A percentile compares a stretch with the other conserved stretches of the same genome.
Conservation (phyloP, 1,140 invertebrate species). For the Alviniconcha marisindica region DNA sequence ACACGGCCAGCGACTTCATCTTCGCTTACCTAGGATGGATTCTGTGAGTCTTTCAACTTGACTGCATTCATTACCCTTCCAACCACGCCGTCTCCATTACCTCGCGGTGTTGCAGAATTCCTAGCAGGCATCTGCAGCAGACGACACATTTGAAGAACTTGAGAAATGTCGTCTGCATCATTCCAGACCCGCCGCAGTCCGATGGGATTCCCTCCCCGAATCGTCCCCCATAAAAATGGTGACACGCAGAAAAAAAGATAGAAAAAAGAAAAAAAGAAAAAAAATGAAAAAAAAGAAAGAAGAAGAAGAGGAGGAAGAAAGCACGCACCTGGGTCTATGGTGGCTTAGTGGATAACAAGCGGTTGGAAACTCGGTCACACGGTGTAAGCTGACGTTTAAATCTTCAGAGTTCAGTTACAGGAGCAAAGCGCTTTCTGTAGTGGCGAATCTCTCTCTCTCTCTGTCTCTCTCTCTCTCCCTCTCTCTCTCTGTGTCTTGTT, state of each 20-base stretch:
- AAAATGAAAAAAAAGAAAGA: neutral
- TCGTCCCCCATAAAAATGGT: constrained; percentile 19
- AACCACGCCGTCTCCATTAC: constrained; percentile 7
- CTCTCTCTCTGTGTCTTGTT: no score
- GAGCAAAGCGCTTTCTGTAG: no score
- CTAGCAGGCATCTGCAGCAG: constrained; percentile 25
- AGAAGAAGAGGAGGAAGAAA: neutral
- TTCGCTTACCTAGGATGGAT: constrained; percentile 3
- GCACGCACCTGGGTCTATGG: neutral
- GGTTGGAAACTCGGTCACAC: no score
- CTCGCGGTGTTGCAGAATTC: constrained; percentile 11
- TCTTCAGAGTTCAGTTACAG: no score
- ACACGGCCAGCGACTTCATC: neutral
- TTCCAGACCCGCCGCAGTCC: constrained; percentile 26
- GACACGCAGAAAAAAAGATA: constrained; percentile 34
- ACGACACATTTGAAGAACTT: constrained; percentile 30
- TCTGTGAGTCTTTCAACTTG: constrained; percentile 14
- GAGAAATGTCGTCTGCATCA: constrained; percentile 35
- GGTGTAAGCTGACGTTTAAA: no score
- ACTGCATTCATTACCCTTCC: neutral
- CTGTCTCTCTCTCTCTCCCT: no score
- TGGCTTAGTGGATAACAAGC: neutral
- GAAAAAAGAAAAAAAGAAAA: no score
- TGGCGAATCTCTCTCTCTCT: no score
- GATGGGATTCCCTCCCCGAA: neutral